Evolutionary conservation across 1,140 invertebrate genomes (phyloP), one percentile per base, ranked within the genome.

Genomic region (Lucilia sericata): DNA sequence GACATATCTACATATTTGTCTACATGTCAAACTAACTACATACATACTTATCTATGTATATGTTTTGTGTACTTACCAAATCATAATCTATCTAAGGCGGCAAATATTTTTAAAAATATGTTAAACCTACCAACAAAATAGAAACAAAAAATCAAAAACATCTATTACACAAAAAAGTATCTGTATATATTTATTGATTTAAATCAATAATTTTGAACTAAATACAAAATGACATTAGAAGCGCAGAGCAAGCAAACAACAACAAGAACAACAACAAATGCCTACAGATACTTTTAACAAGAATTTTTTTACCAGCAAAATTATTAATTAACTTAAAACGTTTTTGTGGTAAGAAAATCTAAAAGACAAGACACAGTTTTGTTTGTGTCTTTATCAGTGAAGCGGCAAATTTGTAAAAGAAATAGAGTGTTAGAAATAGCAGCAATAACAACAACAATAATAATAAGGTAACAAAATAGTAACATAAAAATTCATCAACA

Each of bases 241-340:
- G 3, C 60, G 65, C 9, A 21, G 8, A 70, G 9, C 17, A 14
- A 5, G n/a, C 55, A 65, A 65, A 2, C 25, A 25, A 70, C 65
- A 70, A 70, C 65, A 65, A 65, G 2, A 65, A 65, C 4, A 65
- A 65, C n/a, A n/a, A n/a, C n/a, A n/a, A 10, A 70, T 21, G 8
- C 19, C n/a, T 5, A 60, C 5, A 60, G 5, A 60, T 60, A 17
- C n/a, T n/a, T 60, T n/a, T 7, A 60, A 60, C 55, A 60, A 60
- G 21, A 21, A 21, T 19, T 8, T 70, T 8, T 70, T 70, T 70
- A 70, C 65, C n/a, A 70, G 19, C 65, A n/a, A 4, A 17, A 55
- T 55, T 76, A 80, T 80, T 80, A 80, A 80, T 80, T 80, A 80
- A 80, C 76, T 49, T 80, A 80, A 80, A 80, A 80, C 76, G 76